These are phyloP conservation scores for Meriones psammophilus DNA, from an alignment of 2,797 vertebrate species.

Conservation along the genomic window DNA sequence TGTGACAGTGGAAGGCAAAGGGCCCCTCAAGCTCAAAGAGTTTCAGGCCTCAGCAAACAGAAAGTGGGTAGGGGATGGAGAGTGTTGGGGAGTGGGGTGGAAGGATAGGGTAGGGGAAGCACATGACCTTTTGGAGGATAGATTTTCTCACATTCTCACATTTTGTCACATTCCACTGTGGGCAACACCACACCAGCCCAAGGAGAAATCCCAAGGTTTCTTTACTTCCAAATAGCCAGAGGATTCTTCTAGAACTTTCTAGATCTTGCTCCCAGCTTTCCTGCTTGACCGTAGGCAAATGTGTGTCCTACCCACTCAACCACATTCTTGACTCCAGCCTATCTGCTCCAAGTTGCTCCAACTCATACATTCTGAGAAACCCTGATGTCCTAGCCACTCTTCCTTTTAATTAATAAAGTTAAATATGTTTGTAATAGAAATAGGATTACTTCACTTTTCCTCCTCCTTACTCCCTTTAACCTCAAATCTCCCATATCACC, in stretches of 20 bases:
- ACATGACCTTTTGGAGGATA: neutral
- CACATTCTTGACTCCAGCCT: neutral
- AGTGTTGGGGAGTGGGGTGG: neutral
- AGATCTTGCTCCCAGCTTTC: neutral
- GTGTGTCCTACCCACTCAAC: neutral
- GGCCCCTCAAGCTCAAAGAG: constrained; percentile 32
- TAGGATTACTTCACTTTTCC: neutral
- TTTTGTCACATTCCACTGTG: neutral
- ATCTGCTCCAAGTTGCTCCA: neutral
- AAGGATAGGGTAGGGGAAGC: neutral
- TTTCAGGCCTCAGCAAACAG: constrained; percentile 32
- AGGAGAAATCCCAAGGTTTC: neutral
- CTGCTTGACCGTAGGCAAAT: neutral
- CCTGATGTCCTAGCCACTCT: neutral
- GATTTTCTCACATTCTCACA: neutral
- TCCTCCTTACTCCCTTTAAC: too few relatives aligned
- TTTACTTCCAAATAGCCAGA: neutral
- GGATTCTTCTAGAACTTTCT: constrained; percentile 48
- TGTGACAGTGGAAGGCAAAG: constrained; percentile 51
- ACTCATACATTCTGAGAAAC: neutral
- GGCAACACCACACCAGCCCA: neutral
- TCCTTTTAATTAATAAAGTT: neutral
- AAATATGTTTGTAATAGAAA: neutral
- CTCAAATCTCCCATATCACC: neutral
- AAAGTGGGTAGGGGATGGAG: neutral